These are phyloP conservation scores for Ochropleura leucogaster DNA, from an alignment of 2,888 invertebrate genomes.

Conservation along the genomic window DNA sequence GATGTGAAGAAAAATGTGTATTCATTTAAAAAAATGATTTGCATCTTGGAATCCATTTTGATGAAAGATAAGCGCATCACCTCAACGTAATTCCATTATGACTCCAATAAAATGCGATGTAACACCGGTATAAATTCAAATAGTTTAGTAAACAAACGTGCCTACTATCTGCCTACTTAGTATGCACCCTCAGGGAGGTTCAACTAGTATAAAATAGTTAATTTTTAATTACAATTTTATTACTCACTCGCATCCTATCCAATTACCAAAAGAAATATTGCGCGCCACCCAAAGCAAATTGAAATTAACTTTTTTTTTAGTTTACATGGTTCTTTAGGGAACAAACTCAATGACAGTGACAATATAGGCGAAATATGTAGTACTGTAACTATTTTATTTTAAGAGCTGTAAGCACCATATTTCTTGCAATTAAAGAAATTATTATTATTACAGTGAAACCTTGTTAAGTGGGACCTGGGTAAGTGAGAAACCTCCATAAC, in stretches of 20 bases:
- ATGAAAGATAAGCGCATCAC: conserved; percentile 18
- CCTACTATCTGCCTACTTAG: conserved; percentile 83
- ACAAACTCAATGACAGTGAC: background rate
- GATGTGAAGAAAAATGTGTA: background rate
- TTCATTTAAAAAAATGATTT: background rate
- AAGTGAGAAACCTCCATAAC: too few relatives aligned
- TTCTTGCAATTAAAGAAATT: too few relatives aligned
- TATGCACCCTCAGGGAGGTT: conserved; percentile 88
- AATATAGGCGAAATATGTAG: too few relatives aligned
- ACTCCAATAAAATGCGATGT: conserved; percentile 71
- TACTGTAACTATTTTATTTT: too few relatives aligned
- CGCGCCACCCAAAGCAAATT: conserved; percentile 74
- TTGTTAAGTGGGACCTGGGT: too few relatives aligned
- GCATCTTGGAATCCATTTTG: background rate
- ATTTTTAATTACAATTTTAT: conserved; percentile 90
- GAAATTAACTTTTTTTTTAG: conserved; percentile 67
- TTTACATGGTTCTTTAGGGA: conserved; percentile 29
- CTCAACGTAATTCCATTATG: conserved; percentile 67
- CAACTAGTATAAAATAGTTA: conserved; percentile 87
- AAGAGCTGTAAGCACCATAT: too few relatives aligned
- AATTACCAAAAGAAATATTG: conserved; percentile 87
- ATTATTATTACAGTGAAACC: too few relatives aligned
- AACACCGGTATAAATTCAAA: conserved; percentile 83
- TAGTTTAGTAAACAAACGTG: conserved; percentile 87
- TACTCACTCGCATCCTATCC: conserved; percentile 87